Base-by-base conservation (phyloP, 2,113 vertebrate genomes). In the Crypturellus undulatus region DNA sequence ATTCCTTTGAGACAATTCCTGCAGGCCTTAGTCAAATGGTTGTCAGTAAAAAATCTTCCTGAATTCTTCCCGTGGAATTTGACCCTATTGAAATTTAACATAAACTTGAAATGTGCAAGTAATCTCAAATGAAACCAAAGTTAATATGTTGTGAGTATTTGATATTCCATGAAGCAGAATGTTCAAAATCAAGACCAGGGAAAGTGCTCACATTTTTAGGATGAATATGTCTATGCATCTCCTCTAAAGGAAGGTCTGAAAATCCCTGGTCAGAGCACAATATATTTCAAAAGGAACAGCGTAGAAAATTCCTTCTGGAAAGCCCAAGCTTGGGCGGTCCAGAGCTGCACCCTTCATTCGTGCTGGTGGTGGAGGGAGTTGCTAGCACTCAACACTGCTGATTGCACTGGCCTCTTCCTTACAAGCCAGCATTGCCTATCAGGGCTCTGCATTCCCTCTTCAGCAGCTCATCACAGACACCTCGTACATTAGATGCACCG, bases 401-500 rank as follows among this genome's bases (percentile, higher is more conserved):
- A 43, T 43, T n/a, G 68, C 60, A 10, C 25, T 10, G 51, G 36
- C 69, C 75, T 34, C 54, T 69, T 69, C 68, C 54, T 77, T 7
- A 36, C 1, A 12, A 62, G 79, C 45, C 80, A 92, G 89, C 63
- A 71, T 73, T 65, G 79, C 21, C 0, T 59, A 5, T 78, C 88
- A 26, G 73, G 38, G 77, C 52, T 75, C 77, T 90, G 73, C 38
- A 2, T 85, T 77, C 62, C 62, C 75, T 64, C 79, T 47, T 91
- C 75, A 79, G 70, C 82, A 79, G 76, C 91, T 28, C 20, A 38
- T 94, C 87, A 28, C 73, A 28, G 58, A 28, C 91, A 42, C 76
- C 4, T 21, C 1, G 34, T 2, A 54, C 19, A 4, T 1, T 32
- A 72, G 71, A 68, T n/a, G 17, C 67, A 56, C 71, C 9, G 2